Evolutionary conservation across 2,113 vertebrate genomes (phyloP), one percentile per base, ranked within the genome.

Genomic region (Cricetomys ansorgei): DNA sequence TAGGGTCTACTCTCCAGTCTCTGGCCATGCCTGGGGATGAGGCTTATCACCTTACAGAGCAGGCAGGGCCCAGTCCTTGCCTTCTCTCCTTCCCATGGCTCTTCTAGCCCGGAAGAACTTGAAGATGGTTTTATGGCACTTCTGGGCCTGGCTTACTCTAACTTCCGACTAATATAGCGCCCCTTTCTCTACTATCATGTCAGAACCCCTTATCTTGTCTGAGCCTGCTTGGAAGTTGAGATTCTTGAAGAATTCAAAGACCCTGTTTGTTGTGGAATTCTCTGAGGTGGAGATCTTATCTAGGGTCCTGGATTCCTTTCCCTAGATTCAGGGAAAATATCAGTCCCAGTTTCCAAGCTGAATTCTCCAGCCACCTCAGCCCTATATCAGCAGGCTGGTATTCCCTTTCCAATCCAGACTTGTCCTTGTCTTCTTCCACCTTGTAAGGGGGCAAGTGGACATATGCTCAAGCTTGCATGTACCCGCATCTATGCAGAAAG

Each of bases 21-120:
- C 62, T 48, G 83, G 88, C 83, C 55, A 94, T 67, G 72, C 89
- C 94, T 93, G 83, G n/a, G 0, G 2, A 95, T 84, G 73, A 65
- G 55, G 62, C 59, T 43, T 16, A 1, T 23, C 43, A 94, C 77
- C 62, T 85, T 37, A 77, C 67, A 64, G 23, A 0, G 0, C 2
- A 3, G 7, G 80, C 19, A 67, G 11, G 40, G 29, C 25, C 17
- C 45, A 91, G 23, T 48, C 21, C 31, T 90, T 94, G 1, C 34
- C n/a, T 48, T 77, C 31, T 91, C 13, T 92, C 69, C 53, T 59
- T 76, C 75, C 16, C 64, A 84, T 59, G 69, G 34, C 1, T 29
- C 45, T 73, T 94, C 59, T 31, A 85, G 7, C 5, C 43, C 70
- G 67, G 53, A 29, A 84, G 72, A n/a, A 94, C 25, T 7, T 3